Evolutionary conservation across 2,797 vertebrate species (phyloP).

Genomic region (Trachops cirrhosus): DNA sequence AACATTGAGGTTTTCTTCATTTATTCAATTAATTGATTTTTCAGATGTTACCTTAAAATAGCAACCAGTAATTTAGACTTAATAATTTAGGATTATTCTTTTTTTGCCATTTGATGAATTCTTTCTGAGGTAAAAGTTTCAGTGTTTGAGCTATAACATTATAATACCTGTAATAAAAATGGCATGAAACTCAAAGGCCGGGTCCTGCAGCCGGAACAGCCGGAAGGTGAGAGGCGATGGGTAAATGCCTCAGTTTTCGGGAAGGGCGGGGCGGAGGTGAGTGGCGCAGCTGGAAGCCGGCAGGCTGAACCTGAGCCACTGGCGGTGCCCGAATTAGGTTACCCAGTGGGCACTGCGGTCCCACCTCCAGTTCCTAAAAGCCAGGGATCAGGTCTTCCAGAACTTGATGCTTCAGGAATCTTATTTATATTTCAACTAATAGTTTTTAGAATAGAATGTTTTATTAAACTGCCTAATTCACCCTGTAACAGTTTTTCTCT

Average conservation of each 20-base stretch:
- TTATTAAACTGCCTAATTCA: not conserved
- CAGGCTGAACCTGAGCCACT: not conserved
- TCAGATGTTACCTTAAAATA: not conserved
- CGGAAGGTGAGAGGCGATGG: not conserved
- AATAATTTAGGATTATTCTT: not conserved
- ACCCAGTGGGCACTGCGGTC: accelerated
- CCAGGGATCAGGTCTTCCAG: not conserved
- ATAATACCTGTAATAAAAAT: not conserved
- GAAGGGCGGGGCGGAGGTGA: accelerated
- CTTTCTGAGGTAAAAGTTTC: not conserved
- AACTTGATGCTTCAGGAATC: not conserved
- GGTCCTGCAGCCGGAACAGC: too few relatives aligned
- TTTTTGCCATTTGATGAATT: not conserved
- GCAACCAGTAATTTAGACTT: not conserved
- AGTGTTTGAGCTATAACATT: not conserved
- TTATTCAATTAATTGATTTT: not conserved
- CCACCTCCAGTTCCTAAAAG: not conserved
- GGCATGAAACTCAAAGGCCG: not conserved
- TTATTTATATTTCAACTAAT: not conserved
- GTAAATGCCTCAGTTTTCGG: not conserved
- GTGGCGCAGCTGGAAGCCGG: accelerated
- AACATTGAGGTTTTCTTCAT: not conserved
- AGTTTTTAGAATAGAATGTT: not conserved
- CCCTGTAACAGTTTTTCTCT: not conserved
- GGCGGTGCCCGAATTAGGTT: not conserved